Percentiles rank a stretch among this genome's conserved stretches.
These are phyloP conservation scores for Elanus axillaris DNA, from an alignment of 2,113 vertebrate genomes.

Conservation along the genomic window DNA sequence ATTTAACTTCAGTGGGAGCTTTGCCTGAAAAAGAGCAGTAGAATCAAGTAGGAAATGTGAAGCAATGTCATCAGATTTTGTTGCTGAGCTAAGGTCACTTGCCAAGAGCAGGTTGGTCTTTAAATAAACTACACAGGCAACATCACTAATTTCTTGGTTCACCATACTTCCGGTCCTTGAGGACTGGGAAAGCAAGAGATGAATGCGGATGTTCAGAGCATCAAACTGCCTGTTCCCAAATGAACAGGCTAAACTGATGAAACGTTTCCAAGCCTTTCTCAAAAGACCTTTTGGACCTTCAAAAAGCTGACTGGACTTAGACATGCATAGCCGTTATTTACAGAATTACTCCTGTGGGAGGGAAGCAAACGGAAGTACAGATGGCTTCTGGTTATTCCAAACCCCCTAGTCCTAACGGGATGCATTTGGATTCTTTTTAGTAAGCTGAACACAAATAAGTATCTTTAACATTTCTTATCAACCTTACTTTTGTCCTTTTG, in stretches of 20 bases:
- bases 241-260: slow-evolving; percentile 38
- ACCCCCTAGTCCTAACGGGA: neutral
- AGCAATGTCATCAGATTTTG: neutral
- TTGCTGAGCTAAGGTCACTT: neutral
- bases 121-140: slow-evolving; percentile 43
- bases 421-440: neutral
- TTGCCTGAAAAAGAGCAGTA: neutral
- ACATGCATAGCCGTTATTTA: slow-evolving; percentile 15
- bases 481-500: neutral
- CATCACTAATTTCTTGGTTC: slow-evolving; percentile 52
- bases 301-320: slow-evolving; percentile 20
- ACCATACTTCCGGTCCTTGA: slow-evolving; percentile 7
- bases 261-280: slow-evolving; percentile 39
- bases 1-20: neutral
- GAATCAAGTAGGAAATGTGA: neutral
- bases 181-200: slow-evolving; percentile 31
- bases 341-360: neutral
- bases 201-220: slow-evolving; percentile 32
- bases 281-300: slow-evolving; percentile 43
- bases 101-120: slow-evolving; percentile 35
- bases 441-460: neutral
- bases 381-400: neutral
- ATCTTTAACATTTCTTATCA: neutral
- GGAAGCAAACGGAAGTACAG: neutral
- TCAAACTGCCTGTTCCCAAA: slow-evolving; percentile 49